Conservation (phyloP, 2,888 invertebrate species). For the Nemoura dubitans region DNA sequence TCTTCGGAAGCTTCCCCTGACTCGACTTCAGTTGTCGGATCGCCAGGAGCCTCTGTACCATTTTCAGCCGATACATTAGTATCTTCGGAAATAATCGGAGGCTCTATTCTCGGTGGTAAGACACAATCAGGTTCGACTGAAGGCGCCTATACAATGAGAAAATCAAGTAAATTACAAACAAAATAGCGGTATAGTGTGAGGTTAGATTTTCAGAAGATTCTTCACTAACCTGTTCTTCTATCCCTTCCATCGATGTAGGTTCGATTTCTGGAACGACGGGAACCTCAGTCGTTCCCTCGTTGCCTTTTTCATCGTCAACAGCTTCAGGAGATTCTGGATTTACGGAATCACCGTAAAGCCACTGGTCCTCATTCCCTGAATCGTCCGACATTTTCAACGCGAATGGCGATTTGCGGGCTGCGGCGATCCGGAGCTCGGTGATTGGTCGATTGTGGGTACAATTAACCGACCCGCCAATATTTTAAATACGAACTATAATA, state of each 20-base stretch:
- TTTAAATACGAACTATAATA: no score
- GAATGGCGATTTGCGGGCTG: no score
- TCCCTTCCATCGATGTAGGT: conserved; percentile 53
- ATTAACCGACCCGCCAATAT: no score
- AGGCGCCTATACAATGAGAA: not conserved
- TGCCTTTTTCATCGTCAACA: conserved; percentile 51
- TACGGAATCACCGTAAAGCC: conserved; percentile 83
- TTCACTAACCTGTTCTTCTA: conserved; percentile 47
- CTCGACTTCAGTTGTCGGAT: not conserved
- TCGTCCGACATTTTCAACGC: conserved; percentile 69
- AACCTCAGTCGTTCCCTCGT: conserved; percentile 53
- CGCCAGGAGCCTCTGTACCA: not conserved
- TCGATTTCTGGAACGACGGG: conserved; percentile 56
- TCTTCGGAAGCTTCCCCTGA: conserved; percentile 16
- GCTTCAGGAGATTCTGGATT: conserved; percentile 62
- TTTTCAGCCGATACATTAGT: not conserved
- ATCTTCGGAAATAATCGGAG: not conserved
- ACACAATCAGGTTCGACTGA: not conserved
- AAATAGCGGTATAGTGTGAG: conserved; percentile 48
- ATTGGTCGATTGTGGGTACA: no score
- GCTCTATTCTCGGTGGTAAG: not conserved
- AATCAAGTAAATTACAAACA: not conserved
- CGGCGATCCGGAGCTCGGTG: no score
- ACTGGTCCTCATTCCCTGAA: conserved; percentile 79
- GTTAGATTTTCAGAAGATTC: conserved; percentile 56